Percentiles rank a stretch among this genome's conserved stretches.
These are phyloP conservation scores for Aleiodes testaceus DNA, from an alignment of 2,888 invertebrate species.

Conservation along the genomic window DNA sequence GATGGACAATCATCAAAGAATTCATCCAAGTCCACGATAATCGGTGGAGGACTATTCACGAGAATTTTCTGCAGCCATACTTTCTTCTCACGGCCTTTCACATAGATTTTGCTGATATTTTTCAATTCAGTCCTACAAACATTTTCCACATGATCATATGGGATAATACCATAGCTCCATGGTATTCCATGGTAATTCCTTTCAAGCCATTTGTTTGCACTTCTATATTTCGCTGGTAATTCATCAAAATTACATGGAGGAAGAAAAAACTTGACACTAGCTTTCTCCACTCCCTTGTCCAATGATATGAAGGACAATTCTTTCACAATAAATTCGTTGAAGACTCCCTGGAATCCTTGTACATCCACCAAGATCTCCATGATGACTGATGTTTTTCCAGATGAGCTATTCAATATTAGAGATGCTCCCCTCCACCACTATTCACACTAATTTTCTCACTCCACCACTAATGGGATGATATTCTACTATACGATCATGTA, in stretches of 20 bases:
- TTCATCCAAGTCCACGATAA: no score
- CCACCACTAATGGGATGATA: no score
- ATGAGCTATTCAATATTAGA: neutral
- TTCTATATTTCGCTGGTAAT: neutral
- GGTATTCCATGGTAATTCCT: neutral
- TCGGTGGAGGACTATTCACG: no score
- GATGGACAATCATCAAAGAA: no score
- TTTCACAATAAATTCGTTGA: neutral
- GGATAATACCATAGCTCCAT: no score
- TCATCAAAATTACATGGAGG: neutral
- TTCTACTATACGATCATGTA: neutral
- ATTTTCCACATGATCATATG: no score
- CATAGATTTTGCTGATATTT: no score
- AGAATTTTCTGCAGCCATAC: no score
- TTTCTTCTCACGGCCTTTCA: no score
- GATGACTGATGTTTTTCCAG: neutral
- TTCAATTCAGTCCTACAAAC: no score
- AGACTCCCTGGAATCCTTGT: neutral
- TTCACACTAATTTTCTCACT: neutral
- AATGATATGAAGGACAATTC: neutral
- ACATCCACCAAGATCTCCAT: neutral
- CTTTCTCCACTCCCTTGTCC: neutral
- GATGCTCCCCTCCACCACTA: neutral
- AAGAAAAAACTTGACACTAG: neutral
- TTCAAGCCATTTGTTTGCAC: neutral